phyloP scores from a whole-genome alignment of 2,113 vertebrate species.

The Tragelaphus strepsiceros region DNA sequence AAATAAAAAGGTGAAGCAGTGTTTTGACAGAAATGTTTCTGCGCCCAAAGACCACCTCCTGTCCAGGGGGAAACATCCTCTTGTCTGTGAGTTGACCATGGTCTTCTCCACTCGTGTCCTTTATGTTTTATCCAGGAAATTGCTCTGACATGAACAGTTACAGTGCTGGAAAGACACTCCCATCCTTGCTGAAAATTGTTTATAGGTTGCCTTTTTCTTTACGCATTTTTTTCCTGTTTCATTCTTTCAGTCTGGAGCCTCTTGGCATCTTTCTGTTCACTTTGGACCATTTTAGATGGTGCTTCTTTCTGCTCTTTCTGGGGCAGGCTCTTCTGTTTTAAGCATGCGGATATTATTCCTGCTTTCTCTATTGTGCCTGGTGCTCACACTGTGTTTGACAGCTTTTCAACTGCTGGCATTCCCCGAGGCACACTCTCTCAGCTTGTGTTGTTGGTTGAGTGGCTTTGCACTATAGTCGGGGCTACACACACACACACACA shows the following conservation, averaged over 20 bases:
- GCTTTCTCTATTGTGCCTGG: background rate
- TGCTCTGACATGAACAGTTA: too few species aligned
- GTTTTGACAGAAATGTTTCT: background rate
- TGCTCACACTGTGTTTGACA: background rate
- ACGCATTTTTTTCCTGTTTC: background rate
- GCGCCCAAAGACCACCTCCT: background rate
- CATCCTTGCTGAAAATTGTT: background rate
- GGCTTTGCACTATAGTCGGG: background rate
- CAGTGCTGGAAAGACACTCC: background rate
- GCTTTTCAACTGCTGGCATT: background rate
- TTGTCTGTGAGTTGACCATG: background rate
- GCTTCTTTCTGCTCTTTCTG: background rate
- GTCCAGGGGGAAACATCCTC: too few species aligned
- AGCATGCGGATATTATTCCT: background rate
- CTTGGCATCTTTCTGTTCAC: background rate
- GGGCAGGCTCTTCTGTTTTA: background rate
- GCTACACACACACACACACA: background rate
- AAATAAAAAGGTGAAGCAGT: background rate
- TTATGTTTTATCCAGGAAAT: accelerated
- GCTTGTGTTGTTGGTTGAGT: background rate
- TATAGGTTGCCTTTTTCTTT: background rate
- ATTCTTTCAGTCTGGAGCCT: background rate
- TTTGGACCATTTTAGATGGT: accelerated
- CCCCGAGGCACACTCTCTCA: background rate
- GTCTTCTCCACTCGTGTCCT: accelerated